These are phyloP conservation scores for Mycetomoellerius zeteki DNA, from an alignment of 1,140 invertebrate species.

Conservation along the genomic window DNA sequence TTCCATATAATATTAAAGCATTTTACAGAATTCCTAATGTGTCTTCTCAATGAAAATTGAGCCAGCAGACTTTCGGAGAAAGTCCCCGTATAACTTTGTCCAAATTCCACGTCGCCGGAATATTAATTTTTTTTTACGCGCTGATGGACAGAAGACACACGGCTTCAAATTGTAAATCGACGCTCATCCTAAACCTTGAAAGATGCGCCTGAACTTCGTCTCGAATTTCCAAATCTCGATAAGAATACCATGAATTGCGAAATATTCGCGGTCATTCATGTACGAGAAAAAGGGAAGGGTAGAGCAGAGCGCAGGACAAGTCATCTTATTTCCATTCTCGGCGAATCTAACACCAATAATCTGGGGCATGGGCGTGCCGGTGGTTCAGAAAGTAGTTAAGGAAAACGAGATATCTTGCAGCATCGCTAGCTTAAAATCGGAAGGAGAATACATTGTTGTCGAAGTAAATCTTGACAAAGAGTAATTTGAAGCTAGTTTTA, in stretches of 20 bases:
- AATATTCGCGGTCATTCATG: slow-evolving; percentile 21
- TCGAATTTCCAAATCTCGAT: slow-evolving; percentile 61
- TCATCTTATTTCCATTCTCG: slow-evolving; percentile 30
- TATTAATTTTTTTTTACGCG: slow-evolving; percentile 29
- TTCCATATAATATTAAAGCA: not conserved
- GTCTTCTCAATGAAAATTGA: not conserved
- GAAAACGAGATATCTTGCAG: not conserved
- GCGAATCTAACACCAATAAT: slow-evolving; percentile 58
- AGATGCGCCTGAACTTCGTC: slow-evolving; percentile 26
- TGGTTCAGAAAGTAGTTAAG: slow-evolving; percentile 9
- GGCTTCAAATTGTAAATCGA: slow-evolving; percentile 47
- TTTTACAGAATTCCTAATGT: not conserved
- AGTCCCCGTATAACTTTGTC: slow-evolving; percentile 15
- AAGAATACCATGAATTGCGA: slow-evolving; percentile 55
- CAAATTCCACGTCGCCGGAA: slow-evolving; percentile 20
- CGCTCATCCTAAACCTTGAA: slow-evolving; percentile 46
- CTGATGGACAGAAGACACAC: slow-evolving; percentile 6
- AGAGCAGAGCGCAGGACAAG: not conserved
- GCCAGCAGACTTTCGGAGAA: not conserved
- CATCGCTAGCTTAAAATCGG: not conserved
- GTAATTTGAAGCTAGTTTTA: not conserved
- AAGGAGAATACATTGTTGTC: slow-evolving; percentile 1
- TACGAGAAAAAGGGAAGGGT: not conserved
- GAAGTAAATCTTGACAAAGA: not conserved
- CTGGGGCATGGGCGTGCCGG: not conserved